Evolutionary conservation across 37 sponge, comb jelly and placozoan species (phyloP), one percentile per base, ranked within the genome.

Genomic region (Beroe forskalii): DNA sequence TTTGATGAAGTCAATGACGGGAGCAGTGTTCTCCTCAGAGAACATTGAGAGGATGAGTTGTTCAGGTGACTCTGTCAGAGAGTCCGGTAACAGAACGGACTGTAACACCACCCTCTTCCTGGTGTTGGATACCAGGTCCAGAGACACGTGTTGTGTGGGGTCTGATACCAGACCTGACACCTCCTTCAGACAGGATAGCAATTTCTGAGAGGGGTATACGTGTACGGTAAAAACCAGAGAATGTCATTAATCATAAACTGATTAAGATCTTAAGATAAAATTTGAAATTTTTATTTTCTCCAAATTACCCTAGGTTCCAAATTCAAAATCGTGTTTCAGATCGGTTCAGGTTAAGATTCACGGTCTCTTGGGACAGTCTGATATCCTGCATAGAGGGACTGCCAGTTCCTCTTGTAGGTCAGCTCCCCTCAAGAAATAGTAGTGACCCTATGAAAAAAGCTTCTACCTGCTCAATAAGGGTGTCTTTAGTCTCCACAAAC

Each of bases 21-120:
- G 30, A 44, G 86, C 0, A 80, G 55, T 80, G 44, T 80, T 30
- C 4, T 37, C 35, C 86, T 80, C 86, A 20, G 86, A 80, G 55
- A 80, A 80, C 0, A 80, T 12, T n/a, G 86, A 80, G 0, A 44
- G 42, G n/a, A 80, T 22, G 27, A 80, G 43, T 33, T 33, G 27
- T 12, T 69, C 72, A 43, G 37, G 24, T 6, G 86, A 43, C 6
- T n/a, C 37, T 17, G 40, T 44, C 24, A 4, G 22, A 2, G 12
- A 8, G 8, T 17, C 24, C 22, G 75, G 75, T 8, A 20, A 30
- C 31, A 80, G 86, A 1, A 43, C 25, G 48, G 86, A 17, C 4
- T 80, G 55, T 12, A 80, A 1, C 28, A 80, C 30, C 19, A 80
- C 8, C 14, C 86, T 43, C 86, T 80, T 80, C 55, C 86, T 41